These are phyloP conservation scores for Gryllus longicercus DNA, from an alignment of 2,888 invertebrate genomes.

Conservation along the genomic window DNA sequence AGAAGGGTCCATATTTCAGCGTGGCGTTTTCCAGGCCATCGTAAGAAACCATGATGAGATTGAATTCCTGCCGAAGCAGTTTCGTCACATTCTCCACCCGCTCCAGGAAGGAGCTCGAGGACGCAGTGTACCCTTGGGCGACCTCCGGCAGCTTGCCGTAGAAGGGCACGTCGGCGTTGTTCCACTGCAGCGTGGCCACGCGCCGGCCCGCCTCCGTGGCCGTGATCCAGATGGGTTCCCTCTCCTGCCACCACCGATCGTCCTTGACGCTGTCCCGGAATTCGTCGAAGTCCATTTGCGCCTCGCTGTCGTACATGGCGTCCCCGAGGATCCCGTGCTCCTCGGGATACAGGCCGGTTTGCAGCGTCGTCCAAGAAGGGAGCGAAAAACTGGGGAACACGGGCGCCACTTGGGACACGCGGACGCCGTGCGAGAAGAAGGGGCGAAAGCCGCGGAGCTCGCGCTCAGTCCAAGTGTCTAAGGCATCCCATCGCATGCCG, in stretches of 20 bases:
- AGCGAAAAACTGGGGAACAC: not conserved
- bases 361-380: not conserved
- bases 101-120: not conserved
- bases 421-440: not conserved
- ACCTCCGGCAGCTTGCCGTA: not conserved
- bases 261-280: not conserved
- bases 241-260: not conserved
- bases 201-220: not conserved
- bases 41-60: not conserved
- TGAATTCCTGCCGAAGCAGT: not conserved
- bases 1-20: not conserved
- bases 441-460: not conserved
- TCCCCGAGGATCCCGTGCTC: not conserved
- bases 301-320: not conserved
- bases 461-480: not conserved
- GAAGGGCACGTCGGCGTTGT: not conserved
- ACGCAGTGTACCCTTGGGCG: not conserved
- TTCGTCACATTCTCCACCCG: not conserved
- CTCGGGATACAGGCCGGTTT: not conserved
- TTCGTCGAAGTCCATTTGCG: not conserved
- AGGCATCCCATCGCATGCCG: not conserved
- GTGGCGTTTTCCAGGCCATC: not conserved
- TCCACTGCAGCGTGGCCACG: not conserved
- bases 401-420: not conserved
- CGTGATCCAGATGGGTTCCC: not conserved